Evolutionary conservation across 1,140 invertebrate species (phyloP).

Genomic region (Aphaenogaster rudis): DNA sequence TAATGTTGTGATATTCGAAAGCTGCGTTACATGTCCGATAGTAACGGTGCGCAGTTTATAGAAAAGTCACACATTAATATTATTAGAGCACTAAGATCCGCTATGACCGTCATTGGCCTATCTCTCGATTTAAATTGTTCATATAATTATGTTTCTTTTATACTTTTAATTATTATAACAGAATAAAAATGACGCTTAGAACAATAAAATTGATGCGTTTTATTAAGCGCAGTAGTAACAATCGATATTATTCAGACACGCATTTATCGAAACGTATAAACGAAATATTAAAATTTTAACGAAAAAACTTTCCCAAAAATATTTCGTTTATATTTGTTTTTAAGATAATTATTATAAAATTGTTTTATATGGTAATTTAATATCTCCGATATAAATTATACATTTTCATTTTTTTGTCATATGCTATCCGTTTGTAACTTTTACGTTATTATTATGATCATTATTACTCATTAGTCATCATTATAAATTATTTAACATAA

Average conservation of each 20-base stretch:
- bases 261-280: not conserved
- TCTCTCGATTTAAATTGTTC: too few species aligned
- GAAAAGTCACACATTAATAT: too few species aligned
- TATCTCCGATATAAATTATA: not conserved
- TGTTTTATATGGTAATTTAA: not conserved
- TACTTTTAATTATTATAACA: constrained; percentile 1
- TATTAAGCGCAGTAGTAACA: not conserved
- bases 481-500: not conserved
- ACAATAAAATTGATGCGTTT: not conserved
- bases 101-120: too few species aligned
- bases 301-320: not conserved
- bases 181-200: not conserved
- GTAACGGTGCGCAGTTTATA: too few species aligned
- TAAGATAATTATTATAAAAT: not conserved
- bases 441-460: not conserved
- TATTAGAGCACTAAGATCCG: too few species aligned
- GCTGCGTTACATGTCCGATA: too few species aligned
- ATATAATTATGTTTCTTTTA: not conserved
- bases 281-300: not conserved
- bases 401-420: not conserved
- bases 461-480: not conserved
- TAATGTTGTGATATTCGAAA: too few species aligned
- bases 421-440: not conserved
- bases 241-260: not conserved
- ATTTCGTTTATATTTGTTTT: not conserved